Evolutionary conservation across 2,797 vertebrate species (phyloP), one percentile per base, ranked within the genome.

Genomic region (Synaphobranchus kaupii): DNA sequence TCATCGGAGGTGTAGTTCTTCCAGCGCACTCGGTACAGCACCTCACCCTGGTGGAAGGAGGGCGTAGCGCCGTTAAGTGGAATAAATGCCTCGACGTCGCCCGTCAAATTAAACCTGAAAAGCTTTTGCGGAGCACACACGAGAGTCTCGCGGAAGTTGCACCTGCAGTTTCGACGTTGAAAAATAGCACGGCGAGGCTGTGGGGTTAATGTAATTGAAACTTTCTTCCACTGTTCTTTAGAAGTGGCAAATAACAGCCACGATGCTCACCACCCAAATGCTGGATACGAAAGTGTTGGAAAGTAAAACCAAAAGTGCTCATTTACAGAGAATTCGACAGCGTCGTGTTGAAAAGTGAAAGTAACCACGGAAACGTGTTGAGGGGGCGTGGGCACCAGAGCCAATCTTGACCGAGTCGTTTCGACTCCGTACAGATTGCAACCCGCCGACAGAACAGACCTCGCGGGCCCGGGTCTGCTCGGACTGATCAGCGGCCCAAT

Each of bases 1-100:
- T 99, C 98, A 25, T 98, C 98, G 4, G 98, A 97, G 71, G 97
- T 95, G 90, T 99, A 99, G 66, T 98, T 98, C 94, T 99, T 99
- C 99, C 99, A 99, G 0, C 98, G 97, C 3, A 99, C 98, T 89
- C 98, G 97, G 92, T 99, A 99, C 39, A 98, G 95, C 88, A 97
- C 93, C 93, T 97, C 96, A 84, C 98, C 98, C 98, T 99, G 92
- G 58, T 84, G 90, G 9, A 86, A n/a, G 1, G n/a, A 68, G 63
- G 8, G 63, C 25, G 28, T 28, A 28, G n/a, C 63, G 28, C 9
- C 25, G n/a, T 28, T 10, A 68, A 68, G 63, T 9, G 63, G 25
- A 25, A 28, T 28, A 10, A 68, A 68, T 68, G 25, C 28, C 63
- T 12, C 63, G 28, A 63, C 60, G n/a, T n/a, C n/a, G n/a, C n/a